These are phyloP conservation scores for Turritopsis rubra DNA, from an alignment of 30 jellyfish, hydroid and myxozoan species.

Conservation along the genomic window DNA sequence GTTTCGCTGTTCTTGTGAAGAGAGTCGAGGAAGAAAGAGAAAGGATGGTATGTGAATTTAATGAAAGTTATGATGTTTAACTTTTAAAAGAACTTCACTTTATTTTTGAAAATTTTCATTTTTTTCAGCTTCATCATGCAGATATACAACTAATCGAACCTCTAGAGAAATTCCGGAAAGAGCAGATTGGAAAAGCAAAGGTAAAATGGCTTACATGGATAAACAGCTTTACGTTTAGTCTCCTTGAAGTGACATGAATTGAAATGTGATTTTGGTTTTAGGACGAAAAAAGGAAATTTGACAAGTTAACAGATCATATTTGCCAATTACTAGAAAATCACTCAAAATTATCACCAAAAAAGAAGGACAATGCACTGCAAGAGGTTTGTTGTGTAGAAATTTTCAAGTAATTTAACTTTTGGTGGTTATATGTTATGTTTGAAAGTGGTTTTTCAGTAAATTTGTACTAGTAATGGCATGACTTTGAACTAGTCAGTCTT, in stretches of 20 bases:
- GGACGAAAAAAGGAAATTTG: conserved; percentile 92
- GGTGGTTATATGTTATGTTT: too few relatives aligned
- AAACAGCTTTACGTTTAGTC: too few relatives aligned
- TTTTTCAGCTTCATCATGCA: conserved; percentile 78
- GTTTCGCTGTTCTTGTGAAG: conserved; percentile 63
- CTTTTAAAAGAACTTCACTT: neutral
- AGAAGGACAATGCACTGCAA: conserved; percentile 65
- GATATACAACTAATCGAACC: conserved; percentile 80
- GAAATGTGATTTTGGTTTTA: conserved; percentile 3
- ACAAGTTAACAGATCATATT: conserved; percentile 64
- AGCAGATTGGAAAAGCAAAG: conserved; percentile 90
- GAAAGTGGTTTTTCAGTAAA: too few relatives aligned
- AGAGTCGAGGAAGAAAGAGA: conserved; percentile 95
- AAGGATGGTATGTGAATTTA: conserved; percentile 63
- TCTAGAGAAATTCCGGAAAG: conserved; percentile 74
- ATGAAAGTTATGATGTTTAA: neutral
- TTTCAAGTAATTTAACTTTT: too few relatives aligned
- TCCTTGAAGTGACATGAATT: neutral
- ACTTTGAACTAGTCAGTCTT: neutral
- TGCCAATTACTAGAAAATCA: conserved; percentile 70
- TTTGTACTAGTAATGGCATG: neutral
- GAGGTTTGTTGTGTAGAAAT: conserved; percentile 42
- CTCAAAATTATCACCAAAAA: conserved; percentile 74
- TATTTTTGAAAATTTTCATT: neutral
- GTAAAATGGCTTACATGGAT: conserved; percentile 25